These are phyloP conservation scores for Ochotona princeps DNA, from an alignment of 2,113 vertebrate species.

Conservation along the genomic window DNA sequence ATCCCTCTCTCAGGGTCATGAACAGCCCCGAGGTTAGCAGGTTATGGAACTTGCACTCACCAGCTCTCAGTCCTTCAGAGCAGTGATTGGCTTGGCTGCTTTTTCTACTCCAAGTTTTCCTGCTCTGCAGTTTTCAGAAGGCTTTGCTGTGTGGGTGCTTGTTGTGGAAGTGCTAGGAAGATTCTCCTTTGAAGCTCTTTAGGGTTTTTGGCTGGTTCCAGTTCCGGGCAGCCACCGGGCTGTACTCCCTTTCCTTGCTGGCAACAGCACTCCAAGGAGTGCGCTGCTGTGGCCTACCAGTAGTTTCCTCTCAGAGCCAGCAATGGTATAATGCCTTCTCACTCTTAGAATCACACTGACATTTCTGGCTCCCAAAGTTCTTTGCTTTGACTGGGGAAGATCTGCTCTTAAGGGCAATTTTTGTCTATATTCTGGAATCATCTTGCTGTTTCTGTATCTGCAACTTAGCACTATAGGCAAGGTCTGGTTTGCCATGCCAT, in stretches of 20 bases:
- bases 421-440: background rate
- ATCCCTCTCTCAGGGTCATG: too few relatives aligned
- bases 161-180: background rate
- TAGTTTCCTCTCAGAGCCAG: too few relatives aligned
- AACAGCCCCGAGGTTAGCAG: too few relatives aligned
- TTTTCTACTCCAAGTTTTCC: background rate
- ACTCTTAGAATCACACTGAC: accelerated
- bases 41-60: too few relatives aligned
- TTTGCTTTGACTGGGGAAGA: background rate
- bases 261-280: too few relatives aligned
- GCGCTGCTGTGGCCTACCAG: background rate
- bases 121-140: background rate
- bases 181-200: background rate
- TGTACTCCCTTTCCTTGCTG: background rate
- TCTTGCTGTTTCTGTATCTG: background rate
- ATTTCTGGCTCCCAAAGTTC: background rate
- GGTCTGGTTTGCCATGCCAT: background rate
- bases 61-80: too few relatives aligned
- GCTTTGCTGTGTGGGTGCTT: accelerated
- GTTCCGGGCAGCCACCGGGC: background rate
- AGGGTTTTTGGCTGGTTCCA: background rate
- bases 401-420: background rate
- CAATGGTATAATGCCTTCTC: too few relatives aligned
- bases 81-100: too few relatives aligned
- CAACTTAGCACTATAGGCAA: background rate